Percentiles rank a stretch among this genome's conserved stretches.
Conservation (phyloP, 2,113 vertebrate species). For the Malurus cyaneus region DNA sequence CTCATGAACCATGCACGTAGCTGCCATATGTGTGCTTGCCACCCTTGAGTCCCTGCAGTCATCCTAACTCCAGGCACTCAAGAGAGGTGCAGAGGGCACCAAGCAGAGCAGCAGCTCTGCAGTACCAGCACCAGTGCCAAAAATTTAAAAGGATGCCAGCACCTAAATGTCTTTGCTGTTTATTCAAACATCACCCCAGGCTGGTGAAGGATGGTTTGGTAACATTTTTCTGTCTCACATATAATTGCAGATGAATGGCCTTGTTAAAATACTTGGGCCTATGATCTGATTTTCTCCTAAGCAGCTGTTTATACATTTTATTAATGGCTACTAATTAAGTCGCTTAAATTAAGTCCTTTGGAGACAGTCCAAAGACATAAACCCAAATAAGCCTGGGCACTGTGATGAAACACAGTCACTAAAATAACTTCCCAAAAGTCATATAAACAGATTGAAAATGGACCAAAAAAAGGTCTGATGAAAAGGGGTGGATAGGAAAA, state of each 20-base stretch:
- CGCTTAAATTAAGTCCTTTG: conserved; percentile 6
- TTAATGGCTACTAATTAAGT: conserved; percentile 51
- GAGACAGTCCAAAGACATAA: conserved; percentile 38
- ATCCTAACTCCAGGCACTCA: neutral
- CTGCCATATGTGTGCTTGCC: neutral
- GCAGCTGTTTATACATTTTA: conserved; percentile 32
- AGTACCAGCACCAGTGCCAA: neutral
- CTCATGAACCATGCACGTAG: neutral
- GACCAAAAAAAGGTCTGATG: neutral
- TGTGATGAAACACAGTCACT: neutral
- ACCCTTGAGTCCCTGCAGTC: neutral
- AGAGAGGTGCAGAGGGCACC: neutral
- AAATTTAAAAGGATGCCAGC: neutral
- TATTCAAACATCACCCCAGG: neutral
- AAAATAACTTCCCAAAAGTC: conserved; percentile 16
- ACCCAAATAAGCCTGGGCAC: neutral
- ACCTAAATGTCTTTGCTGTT: neutral
- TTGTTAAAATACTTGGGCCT: conserved; percentile 23
- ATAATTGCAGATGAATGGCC: conserved; percentile 3
- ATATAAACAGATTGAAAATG: neutral
- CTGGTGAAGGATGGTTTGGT: neutral
- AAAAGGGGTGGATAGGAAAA: neutral
- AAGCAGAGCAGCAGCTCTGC: neutral
- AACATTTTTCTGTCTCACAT: neutral
- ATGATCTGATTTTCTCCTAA: conserved; percentile 34